phyloP scores from a whole-genome alignment of 2,113 vertebrate genomes.

The Cynopterus brachyotis region DNA sequence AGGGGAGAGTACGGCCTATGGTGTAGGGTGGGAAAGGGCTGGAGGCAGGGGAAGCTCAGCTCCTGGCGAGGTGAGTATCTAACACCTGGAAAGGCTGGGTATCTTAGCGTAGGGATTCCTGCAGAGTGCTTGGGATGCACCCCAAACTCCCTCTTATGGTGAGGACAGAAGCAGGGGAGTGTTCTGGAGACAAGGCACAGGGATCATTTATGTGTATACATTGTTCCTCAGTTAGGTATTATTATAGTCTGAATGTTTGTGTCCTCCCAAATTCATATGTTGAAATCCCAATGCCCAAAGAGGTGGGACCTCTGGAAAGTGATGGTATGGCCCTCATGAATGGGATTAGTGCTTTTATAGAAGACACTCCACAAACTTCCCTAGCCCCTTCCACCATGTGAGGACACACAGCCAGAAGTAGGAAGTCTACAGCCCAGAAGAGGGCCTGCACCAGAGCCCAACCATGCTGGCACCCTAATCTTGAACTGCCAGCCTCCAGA shows the following conservation, averaged over 20 bases:
- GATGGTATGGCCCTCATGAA: neutral
- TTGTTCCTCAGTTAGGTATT: neutral
- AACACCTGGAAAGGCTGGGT: neutral
- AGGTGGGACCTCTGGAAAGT: neutral
- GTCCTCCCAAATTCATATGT: neutral
- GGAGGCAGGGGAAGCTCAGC: neutral
- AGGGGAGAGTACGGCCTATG: rapidly evolving
- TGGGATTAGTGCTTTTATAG: neutral
- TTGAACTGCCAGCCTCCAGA: neutral
- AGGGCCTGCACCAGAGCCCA: neutral
- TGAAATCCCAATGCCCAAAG: neutral
- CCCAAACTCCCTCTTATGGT: neutral
- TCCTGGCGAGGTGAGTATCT: neutral
- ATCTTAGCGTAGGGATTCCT: neutral
- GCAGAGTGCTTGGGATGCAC: neutral
- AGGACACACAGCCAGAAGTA: neutral
- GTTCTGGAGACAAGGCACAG: neutral
- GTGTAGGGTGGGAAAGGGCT: rapidly evolving
- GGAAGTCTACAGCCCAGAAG: neutral
- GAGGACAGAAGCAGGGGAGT: neutral
- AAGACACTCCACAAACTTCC: neutral
- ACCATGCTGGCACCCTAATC: neutral
- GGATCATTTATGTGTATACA: neutral
- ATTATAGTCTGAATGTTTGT: neutral
- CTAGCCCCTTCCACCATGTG: neutral